phyloP scores from a whole-genome alignment of 2,888 invertebrate genomes.

The Ptychoptera albimana region DNA sequence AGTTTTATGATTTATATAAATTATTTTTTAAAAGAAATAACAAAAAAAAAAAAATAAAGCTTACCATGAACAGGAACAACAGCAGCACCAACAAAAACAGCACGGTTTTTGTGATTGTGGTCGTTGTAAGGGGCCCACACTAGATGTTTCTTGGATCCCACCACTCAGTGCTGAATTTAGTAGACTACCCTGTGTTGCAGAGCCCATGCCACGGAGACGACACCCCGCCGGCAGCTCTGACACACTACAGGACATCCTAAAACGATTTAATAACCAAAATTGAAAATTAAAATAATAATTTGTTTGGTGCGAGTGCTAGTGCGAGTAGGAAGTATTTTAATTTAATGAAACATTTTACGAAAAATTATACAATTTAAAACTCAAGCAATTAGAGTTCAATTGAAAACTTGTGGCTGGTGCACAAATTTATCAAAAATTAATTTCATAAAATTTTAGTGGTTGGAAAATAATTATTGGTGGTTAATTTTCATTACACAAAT shows the following conservation, averaged over 20 bases:
- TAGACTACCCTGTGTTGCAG: conserved; percentile 24
- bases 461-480: too few relatives aligned
- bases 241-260: conserved; percentile 42
- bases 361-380: too few relatives aligned
- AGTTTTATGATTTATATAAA: background rate
- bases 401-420: too few relatives aligned
- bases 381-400: too few relatives aligned
- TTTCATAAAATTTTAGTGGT: too few relatives aligned
- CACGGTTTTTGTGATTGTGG: conserved; percentile 38
- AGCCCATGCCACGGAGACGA: conserved; percentile 31
- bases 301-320: too few relatives aligned
- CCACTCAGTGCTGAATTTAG: conserved; percentile 16
- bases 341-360: background rate
- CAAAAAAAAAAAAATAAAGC: conserved; percentile 13
- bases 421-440: too few relatives aligned
- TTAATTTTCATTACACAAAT: background rate
- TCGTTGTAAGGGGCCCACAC: conserved; percentile 25
- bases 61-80: conserved; percentile 55
- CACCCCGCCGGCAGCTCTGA: conserved; percentile 34
- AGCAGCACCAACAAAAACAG: conserved; percentile 53
- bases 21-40: conserved; percentile 3
- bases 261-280: conserved; percentile 4
- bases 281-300: too few relatives aligned
- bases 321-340: too few relatives aligned
- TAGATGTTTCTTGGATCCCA: conserved; percentile 26